Evolutionary conservation across 30 jellyfish, hydroid and myxozoan genomes (phyloP).

Genomic region (Aurelia sp.): DNA sequence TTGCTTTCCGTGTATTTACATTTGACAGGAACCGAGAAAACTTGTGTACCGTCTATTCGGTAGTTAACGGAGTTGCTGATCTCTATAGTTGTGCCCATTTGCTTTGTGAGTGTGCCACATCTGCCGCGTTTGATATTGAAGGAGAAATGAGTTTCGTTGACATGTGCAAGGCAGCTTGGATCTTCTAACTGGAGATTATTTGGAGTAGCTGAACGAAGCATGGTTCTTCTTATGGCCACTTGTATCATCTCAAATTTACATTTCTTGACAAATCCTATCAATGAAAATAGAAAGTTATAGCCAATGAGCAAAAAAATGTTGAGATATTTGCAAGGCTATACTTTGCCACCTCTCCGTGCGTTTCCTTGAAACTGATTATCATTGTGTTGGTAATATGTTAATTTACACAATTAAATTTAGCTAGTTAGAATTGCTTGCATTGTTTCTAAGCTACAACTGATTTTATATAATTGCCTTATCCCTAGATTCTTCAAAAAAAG

Average conservation of each 20-base stretch:
- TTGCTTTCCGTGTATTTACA: slow-evolving; percentile 30
- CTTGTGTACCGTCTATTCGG: slow-evolving; percentile 10
- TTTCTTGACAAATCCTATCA: slow-evolving; percentile 39
- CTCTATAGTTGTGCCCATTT: slow-evolving; percentile 15
- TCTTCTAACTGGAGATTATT: slow-evolving; percentile 40
- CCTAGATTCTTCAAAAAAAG: too few species aligned
- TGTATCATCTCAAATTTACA: slow-evolving; percentile 34
- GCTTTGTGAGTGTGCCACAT: slow-evolving; percentile 63
- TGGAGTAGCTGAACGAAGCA: slow-evolving; percentile 10
- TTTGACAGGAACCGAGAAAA: slow-evolving; percentile 34
- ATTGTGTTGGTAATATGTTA: too few species aligned
- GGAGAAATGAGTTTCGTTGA: slow-evolving; percentile 49
- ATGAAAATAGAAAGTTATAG: not conserved
- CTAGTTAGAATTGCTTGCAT: too few species aligned
- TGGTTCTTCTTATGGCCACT: slow-evolving; percentile 27
- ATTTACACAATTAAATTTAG: too few species aligned
- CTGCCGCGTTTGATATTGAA: slow-evolving; percentile 15
- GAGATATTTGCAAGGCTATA: too few species aligned
- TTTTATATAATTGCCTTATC: too few species aligned
- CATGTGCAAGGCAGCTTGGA: slow-evolving; percentile 68
- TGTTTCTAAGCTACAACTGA: too few species aligned
- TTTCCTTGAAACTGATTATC: too few species aligned
- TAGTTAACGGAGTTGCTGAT: slow-evolving; percentile 50
- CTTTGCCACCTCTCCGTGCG: too few species aligned
- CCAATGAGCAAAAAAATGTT: too few species aligned